These are phyloP conservation scores for Carterocephalus palaemon DNA, from an alignment of 2,888 invertebrate species.

Conservation along the genomic window DNA sequence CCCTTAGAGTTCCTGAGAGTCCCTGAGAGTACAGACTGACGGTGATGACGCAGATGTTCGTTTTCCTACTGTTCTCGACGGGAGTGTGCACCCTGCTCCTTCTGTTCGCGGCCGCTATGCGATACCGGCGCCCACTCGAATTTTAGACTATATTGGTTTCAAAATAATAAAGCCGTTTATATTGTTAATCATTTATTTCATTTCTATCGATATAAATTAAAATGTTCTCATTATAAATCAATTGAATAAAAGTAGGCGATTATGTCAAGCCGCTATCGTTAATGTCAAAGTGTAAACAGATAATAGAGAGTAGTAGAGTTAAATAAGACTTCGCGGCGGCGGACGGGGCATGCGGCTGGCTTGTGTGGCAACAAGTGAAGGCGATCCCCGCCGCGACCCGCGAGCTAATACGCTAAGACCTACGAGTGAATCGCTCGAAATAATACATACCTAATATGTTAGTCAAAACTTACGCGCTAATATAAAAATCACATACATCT, in stretches of 20 bases:
- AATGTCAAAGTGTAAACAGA: slow-evolving; percentile 51
- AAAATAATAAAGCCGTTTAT: slow-evolving; percentile 22
- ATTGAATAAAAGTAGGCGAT: slow-evolving; percentile 57
- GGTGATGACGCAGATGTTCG: slow-evolving; percentile 38
- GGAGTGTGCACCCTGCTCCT: slow-evolving; percentile 35
- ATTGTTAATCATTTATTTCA: slow-evolving; percentile 70
- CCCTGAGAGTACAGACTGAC: too few species aligned
- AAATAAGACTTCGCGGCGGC: slow-evolving; percentile 27
- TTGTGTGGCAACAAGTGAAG: slow-evolving; percentile 69
- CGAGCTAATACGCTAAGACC: slow-evolving; percentile 17
- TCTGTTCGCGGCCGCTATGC: slow-evolving; percentile 29
- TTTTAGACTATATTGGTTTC: not conserved
- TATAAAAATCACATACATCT: slow-evolving; percentile 73
- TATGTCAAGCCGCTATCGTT: slow-evolving; percentile 60
- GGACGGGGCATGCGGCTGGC: slow-evolving; percentile 59
- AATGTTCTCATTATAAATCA: slow-evolving; percentile 50
- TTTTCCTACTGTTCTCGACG: slow-evolving; percentile 35
- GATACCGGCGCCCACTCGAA: not conserved
- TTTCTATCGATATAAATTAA: slow-evolving; percentile 63
- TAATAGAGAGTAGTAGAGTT: slow-evolving; percentile 25
- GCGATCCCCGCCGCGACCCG: slow-evolving; percentile 51
- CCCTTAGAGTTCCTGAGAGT: too few species aligned
- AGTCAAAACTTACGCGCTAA: slow-evolving; percentile 63
- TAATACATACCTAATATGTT: slow-evolving; percentile 38
- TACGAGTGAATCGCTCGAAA: slow-evolving; percentile 25